A percentile compares a stretch with the other conserved stretches of the same genome.
Evolutionary conservation across 2,797 vertebrate genomes (phyloP).

Genomic region (Darevskia nairensis): DNA sequence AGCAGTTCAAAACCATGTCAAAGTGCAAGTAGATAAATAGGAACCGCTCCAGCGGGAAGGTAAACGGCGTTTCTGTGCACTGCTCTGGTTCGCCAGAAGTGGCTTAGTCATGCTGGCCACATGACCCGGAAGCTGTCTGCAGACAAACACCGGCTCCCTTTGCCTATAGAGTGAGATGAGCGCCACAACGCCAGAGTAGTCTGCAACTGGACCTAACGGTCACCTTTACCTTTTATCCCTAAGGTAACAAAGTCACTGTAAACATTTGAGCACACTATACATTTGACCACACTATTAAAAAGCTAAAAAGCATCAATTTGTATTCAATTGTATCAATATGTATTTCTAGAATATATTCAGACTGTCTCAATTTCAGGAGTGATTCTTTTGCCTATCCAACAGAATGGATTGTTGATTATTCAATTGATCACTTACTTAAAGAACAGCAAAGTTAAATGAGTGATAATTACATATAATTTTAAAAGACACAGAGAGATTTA

Average conservation of each 20-base stretch:
- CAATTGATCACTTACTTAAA: background rate
- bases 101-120: too few relatives aligned
- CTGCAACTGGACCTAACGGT: too few relatives aligned
- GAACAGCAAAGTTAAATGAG: background rate
- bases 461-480: conserved; percentile 22
- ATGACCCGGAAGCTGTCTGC: too few relatives aligned
- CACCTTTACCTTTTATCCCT: background rate
- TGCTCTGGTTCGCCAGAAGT: too few relatives aligned
- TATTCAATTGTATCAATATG: too few relatives aligned
- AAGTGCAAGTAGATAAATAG: too few relatives aligned
- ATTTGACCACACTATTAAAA: background rate
- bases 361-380: background rate
- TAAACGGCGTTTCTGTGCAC: too few relatives aligned
- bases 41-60: too few relatives aligned
- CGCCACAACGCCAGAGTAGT: too few relatives aligned
- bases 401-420: background rate
- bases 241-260: background rate
- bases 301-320: background rate
- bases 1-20: too few relatives aligned
- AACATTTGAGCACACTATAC: background rate
- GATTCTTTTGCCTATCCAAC: background rate
- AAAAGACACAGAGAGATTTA: conserved; percentile 5
- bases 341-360: background rate
- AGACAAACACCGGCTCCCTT: too few relatives aligned
- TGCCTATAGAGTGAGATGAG: too few relatives aligned